A percentile compares a stretch with the other conserved stretches of the same genome.
Evolutionary conservation across 1,140 invertebrate species (phyloP).

Genomic region (Eupristina koningsbergeri): DNA sequence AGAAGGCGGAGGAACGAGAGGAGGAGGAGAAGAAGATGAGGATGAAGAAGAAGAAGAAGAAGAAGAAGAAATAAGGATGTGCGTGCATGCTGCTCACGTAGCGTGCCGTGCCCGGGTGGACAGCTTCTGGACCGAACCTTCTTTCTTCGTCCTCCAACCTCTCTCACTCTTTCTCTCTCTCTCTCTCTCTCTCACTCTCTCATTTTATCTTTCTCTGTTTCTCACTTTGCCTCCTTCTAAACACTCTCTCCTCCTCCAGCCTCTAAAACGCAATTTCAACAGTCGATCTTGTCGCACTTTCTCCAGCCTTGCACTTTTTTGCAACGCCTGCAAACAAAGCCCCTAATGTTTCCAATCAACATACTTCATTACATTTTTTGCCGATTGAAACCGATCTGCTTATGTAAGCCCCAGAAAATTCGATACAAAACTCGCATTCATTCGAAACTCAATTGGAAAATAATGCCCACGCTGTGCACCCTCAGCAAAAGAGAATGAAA

Average conservation of each 20-base stretch:
- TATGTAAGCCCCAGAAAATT: too few relatives aligned
- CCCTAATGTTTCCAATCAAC: too few relatives aligned
- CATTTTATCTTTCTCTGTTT: not conserved
- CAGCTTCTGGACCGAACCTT: constrained; percentile 14
- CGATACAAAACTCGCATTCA: too few relatives aligned
- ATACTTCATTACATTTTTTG: too few relatives aligned
- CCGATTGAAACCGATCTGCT: too few relatives aligned
- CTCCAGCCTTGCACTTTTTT: too few relatives aligned
- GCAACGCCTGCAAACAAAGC: too few relatives aligned
- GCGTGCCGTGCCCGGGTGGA: constrained; percentile 19
- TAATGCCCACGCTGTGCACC: too few relatives aligned
- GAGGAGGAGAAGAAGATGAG: not conserved
- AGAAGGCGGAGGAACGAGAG: not conserved
- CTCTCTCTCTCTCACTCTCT: not conserved
- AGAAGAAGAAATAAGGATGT: constrained; percentile 56
- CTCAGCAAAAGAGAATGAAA: too few relatives aligned
- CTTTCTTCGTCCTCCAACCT: too few relatives aligned
- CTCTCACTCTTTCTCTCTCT: constrained; percentile 32
- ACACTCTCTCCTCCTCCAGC: not conserved
- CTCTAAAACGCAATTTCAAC: not conserved
- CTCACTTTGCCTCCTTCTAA: not conserved
- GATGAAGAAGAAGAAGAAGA: constrained; percentile 3
- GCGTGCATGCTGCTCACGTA: constrained; percentile 70
- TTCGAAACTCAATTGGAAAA: too few relatives aligned
- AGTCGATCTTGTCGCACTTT: too few relatives aligned